Percentiles rank a stretch among this genome's conserved stretches.
Evolutionary conservation across 1,140 invertebrate species (phyloP).

Genomic region (Neodiprion pinetum): DNA sequence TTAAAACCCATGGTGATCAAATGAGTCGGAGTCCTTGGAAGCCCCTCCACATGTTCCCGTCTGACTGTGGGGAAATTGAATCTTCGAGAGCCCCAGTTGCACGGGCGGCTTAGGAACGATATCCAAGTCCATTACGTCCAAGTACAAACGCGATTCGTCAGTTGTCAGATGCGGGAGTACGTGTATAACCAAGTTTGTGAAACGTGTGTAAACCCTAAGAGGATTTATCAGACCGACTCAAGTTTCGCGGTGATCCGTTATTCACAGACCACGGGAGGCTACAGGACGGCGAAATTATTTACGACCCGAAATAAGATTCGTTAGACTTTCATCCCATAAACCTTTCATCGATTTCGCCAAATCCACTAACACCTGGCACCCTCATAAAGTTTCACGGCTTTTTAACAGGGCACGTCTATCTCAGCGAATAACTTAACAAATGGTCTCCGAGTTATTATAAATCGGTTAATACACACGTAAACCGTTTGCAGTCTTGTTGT

Average conservation of each 20-base stretch:
- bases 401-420: too few species aligned
- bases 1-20: not conserved
- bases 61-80: not conserved
- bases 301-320: not conserved
- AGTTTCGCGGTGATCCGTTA: not conserved
- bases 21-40: not conserved
- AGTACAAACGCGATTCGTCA: not conserved
- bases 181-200: not conserved
- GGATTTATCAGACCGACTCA: not conserved
- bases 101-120: not conserved
- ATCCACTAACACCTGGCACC: not conserved
- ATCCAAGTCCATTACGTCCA: not conserved
- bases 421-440: too few species aligned
- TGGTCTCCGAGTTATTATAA: too few species aligned
- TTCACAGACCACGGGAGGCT: not conserved
- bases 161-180: not conserved
- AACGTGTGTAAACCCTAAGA: conserved; percentile 2
- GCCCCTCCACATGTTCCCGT: too few species aligned
- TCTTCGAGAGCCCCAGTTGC: not conserved
- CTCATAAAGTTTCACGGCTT: too few species aligned
- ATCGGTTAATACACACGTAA: too few species aligned
- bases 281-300: not conserved
- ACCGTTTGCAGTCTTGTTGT: too few species aligned
- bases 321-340: not conserved
- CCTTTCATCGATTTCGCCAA: not conserved